Base-by-base conservation (phyloP, 2,797 vertebrate species). In the Liasis olivaceus region DNA sequence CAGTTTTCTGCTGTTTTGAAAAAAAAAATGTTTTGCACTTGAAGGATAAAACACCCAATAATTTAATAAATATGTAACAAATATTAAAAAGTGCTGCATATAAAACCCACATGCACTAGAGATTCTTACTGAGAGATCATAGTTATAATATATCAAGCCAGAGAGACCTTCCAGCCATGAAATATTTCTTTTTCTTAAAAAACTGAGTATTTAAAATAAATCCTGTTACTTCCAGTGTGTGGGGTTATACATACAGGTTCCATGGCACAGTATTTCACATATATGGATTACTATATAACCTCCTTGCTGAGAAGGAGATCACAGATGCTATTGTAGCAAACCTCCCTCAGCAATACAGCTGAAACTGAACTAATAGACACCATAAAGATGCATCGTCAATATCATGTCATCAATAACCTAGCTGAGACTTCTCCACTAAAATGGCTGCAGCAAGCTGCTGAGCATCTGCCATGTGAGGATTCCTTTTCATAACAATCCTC, bases 371-470 rank as follows among this genome's bases (percentile, higher is more conserved):
- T 97, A 96, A 97, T 93, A 94, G 96, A 98, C 98, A 98, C 97
- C 98, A 93, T 97, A 93, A 98, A 97, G 98, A 98, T 98, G 98
- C 95, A 93, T 97, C 96, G 87, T 95, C 94, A 92, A 93, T n/a
- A 91, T 94, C 86, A 24, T 36, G 56, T 84, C 59, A 8, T 99
- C 97, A 99, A 97, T 98, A 99, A 90, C 98, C 98, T 17, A 98
- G 95, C 96, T 99, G 98, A 51, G 98, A 98, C 94, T 99, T 99
- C 96, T 99, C 99, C 89, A 98, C 98, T 42, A 99, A 95, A 96
- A 99, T 99, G 94, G 99, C 99, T 0, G 99, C 99, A 0, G 99
- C 99, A 1, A 99, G 98, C 96, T 99, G 98, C 97, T 99, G 99
- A 94, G 99, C 98, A 36, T 99, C 99, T 0, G 98, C 98, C 95